Evolutionary conservation across 2,797 vertebrate species (phyloP).

Genomic region (Mycteria americana): DNA sequence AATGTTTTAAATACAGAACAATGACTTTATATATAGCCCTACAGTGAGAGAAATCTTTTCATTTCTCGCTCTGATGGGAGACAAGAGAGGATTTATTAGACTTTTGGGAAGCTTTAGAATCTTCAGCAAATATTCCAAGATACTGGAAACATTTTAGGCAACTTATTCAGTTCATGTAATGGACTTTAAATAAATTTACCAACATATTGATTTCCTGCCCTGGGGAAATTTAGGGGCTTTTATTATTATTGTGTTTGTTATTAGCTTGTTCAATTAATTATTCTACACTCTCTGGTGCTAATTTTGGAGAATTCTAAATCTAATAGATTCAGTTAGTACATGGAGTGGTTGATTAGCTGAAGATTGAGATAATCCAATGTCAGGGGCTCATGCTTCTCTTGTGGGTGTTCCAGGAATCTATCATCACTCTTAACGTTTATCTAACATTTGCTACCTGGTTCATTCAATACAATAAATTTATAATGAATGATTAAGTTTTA

Average conservation of each 20-base stretch:
- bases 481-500: neutral
- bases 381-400: neutral
- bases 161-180: neutral
- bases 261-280: constrained; percentile 2
- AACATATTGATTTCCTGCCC: neutral
- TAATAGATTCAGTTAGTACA: neutral
- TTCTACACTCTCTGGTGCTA: neutral
- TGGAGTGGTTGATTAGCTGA: neutral
- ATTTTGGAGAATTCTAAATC: neutral
- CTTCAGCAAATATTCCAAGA: constrained; percentile 12
- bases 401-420: neutral
- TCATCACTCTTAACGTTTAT: constrained; percentile 1
- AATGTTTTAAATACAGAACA: constrained; percentile 34
- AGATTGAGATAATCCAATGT: neutral
- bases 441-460: neutral
- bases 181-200: neutral
- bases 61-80: neutral
- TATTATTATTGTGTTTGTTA: neutral
- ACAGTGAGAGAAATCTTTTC: constrained; percentile 10
- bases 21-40: neutral
- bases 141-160: neutral
- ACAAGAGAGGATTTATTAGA: constrained; percentile 1
- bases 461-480: neutral
- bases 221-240: neutral
- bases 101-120: constrained; percentile 2